Base-by-base conservation (phyloP, 1,140 invertebrate genomes). In the Bombus superbus region DNA sequence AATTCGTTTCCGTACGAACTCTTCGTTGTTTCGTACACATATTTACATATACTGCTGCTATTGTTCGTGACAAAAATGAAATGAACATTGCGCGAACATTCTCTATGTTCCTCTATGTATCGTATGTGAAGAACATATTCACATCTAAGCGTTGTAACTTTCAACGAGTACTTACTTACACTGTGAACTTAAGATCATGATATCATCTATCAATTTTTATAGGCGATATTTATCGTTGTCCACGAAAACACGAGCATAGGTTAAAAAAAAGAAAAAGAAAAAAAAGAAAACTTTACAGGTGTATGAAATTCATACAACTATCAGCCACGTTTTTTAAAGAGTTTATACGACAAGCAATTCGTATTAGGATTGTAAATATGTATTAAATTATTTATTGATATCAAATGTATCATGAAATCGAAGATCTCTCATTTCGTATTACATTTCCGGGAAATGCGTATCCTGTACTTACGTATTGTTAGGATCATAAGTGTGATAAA, bases 311-410 rank as follows among this genome's bases (percentile, higher is more conserved):
- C 38, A 69, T 78, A 77, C 28, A 62, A 40, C 0, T 0, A 25
- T 44, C 13, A 62, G 15, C 9, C 69, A 42, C 28, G 38, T 53
- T 64, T 79, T 85, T 62, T 3, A 40, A 73, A 32, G n/a, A 1
- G 15, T 84, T 62, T 62, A 4, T 32, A 32, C 32, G 18, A n/a
- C 47, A 25, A 44, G 13, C 59, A 76, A 71, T 84, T 78, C 53
- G 8, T 72, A 72, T 72, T 72, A 80, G 42, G 44, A 38, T 47
- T 86, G 85, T 86, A 86, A 59, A 86, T 86, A 83, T 83, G 81
- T 86, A 86, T 83, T 77, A 86, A 86, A 83, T 86, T 78, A 86
- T 86, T 86, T 86, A 86, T 86, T 86, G 15, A 82, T 32, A 62
- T 71, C 40, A 72, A 76, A 38, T 47, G n/a, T 68, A 83, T 78